These are phyloP conservation scores for Chaetodon auriga DNA, from an alignment of 2,113 vertebrate genomes.

Conservation along the genomic window DNA sequence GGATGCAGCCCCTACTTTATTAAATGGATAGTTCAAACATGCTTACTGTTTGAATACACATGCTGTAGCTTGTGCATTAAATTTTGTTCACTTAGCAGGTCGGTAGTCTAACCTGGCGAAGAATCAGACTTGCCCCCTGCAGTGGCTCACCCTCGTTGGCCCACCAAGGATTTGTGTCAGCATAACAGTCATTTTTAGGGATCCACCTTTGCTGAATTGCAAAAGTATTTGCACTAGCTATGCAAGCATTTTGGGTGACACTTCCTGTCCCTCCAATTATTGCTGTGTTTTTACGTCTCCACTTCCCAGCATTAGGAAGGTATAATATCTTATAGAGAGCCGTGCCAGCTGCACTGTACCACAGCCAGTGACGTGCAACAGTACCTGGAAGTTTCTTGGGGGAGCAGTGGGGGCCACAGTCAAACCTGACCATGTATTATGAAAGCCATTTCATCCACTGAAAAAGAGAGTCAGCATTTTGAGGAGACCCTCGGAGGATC, in stretches of 20 bases:
- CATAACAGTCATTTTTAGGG: slow-evolving; percentile 66
- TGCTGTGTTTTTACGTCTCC: slow-evolving; percentile 40
- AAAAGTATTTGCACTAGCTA: slow-evolving; percentile 51
- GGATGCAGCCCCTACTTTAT: slow-evolving; percentile 27
- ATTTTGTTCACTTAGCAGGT: slow-evolving; percentile 34
- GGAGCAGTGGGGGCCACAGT: slow-evolving; percentile 33
- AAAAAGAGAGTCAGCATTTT: slow-evolving; percentile 80
- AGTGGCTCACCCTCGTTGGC: slow-evolving; percentile 51
- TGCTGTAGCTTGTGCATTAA: slow-evolving; percentile 4
- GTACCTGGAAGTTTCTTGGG: slow-evolving; percentile 17
- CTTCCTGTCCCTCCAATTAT: slow-evolving; percentile 52
- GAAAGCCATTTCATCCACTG: slow-evolving; percentile 61
- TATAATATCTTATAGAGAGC: slow-evolving; percentile 40
- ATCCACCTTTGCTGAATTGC: slow-evolving; percentile 74
- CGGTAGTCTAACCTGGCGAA: slow-evolving; percentile 17
- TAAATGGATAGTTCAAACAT: slow-evolving; percentile 38
- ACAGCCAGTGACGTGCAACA: no score
- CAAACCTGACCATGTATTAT: slow-evolving; percentile 68
- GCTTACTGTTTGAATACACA: slow-evolving; percentile 27
- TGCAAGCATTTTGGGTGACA: slow-evolving; percentile 67
- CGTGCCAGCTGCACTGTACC: not conserved
- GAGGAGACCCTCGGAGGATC: slow-evolving; percentile 72
- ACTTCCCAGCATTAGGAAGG: slow-evolving; percentile 29
- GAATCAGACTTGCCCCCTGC: slow-evolving; percentile 36
- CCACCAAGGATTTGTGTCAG: slow-evolving; percentile 60